Base-by-base conservation (phyloP, 2,888 invertebrate species). In the Coenonympha glycerion region DNA sequence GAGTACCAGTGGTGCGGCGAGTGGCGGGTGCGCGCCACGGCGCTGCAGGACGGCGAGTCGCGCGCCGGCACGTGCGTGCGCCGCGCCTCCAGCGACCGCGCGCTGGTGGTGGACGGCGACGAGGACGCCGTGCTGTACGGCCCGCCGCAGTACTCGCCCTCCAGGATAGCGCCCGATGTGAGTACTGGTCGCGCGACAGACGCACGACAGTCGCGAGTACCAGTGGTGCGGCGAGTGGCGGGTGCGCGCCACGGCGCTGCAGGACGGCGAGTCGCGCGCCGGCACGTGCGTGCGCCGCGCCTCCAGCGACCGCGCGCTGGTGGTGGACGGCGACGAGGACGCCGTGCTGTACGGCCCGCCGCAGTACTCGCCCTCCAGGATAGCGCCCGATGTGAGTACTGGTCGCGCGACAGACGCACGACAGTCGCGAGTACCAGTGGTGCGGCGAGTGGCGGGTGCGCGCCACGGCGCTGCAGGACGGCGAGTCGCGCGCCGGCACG, bases 371-470 rank as follows among this genome's bases (percentile, higher is more conserved):
- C 88, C 87, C 0, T 83, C 87, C 0, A 69, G 81, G 51, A 81
- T 85, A 67, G 80, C 75, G 0, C 68, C 66, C 0, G 77, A 81
- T 56, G 85, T 85, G 48, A 74, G 76, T 49, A 11, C 11, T n/a
- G n/a, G n/a, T n/a, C n/a, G n/a, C n/a, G n/a, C n/a, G n/a, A 26
- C 26, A 9, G 26, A 26, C 26, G n/a, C 1, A 26, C 21, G n/a
- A n/a, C n/a, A n/a, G n/a, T n/a, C n/a, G n/a, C n/a, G 96, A 96
- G 70, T 97, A 97, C 76, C 93, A 94, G 69, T 97, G 97, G 97
- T 95, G 96, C 21, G 96, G 96, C 0, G 93, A 96, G 74, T 93
- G 94, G 68, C 83, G 97, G 50, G 91, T 95, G 47, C 87, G 93
- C 3, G 93, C 92, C 0, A 89, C 92, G 0, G 92, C 92, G 3